Evolutionary conservation across 2,797 vertebrate genomes (phyloP).

Genomic region (Gastrophryne carolinensis): DNA sequence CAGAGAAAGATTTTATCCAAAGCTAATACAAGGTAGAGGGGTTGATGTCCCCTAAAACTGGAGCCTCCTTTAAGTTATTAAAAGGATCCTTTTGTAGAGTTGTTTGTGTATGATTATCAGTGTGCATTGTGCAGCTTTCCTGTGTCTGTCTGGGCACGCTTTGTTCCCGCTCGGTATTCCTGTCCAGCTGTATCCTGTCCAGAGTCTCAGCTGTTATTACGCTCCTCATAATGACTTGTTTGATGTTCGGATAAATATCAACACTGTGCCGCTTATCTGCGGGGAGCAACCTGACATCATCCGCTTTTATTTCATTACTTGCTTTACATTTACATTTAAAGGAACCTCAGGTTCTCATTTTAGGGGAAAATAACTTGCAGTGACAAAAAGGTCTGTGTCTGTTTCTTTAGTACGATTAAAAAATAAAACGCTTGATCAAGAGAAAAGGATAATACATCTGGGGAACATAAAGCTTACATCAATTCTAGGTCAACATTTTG

Average conservation of each 20-base stretch:
- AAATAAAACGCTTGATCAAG: no score
- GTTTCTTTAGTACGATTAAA: no score
- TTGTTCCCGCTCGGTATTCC: constrained; percentile 43
- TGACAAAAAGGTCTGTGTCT: no score
- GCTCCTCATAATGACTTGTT: constrained; percentile 35
- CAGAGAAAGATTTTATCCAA: no score
- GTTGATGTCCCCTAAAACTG: neutral
- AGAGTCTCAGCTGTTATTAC: constrained; percentile 43
- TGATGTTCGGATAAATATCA: constrained; percentile 48
- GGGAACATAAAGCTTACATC: no score
- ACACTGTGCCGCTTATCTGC: neutral
- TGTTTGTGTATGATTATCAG: neutral
- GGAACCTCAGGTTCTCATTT: neutral
- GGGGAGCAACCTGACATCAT: constrained; percentile 17
- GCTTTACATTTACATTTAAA: neutral
- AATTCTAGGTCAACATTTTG: no score
- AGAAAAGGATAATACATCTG: no score
- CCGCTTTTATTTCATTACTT: neutral
- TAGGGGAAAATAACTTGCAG: neutral
- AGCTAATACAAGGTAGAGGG: neutral
- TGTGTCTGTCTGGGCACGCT: constrained; percentile 17
- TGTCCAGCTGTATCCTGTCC: constrained; percentile 51
- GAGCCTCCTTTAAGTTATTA: neutral
- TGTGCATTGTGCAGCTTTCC: constrained; percentile 31
- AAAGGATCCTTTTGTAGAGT: constrained; percentile 10